Base-by-base conservation (phyloP, 2,113 vertebrate species). In the Chaetodon trifascialis region DNA sequence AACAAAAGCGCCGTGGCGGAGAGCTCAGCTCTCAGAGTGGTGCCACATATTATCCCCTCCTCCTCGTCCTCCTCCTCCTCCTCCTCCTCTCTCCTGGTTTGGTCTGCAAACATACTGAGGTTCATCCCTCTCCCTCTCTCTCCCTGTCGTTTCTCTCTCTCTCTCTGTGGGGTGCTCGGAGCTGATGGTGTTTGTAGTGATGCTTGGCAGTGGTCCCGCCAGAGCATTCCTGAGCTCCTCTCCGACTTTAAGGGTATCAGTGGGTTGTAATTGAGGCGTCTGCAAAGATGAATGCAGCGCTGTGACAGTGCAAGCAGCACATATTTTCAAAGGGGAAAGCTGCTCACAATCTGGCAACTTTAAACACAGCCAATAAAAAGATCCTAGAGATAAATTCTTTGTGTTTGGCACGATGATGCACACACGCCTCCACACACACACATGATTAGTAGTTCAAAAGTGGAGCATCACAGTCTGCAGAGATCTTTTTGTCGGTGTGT, bases 1-100 rank as follows among this genome's bases (percentile, higher is more conserved):
- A 92, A 94, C 92, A 95, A 94, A 94, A 90, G 91, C 80, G 87
- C 89, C 67, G 80, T 87, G 84, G 92, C 67, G 56, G 88, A 92
- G 91, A 82, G 81, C 84, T 90, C 80, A 73, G 88, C 88, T 89
- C 92, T 71, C 91, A 89, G 88, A 90, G 83, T 83, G 85, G 86
- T 92, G 91, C 90, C 90, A 91, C 88, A 93, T 91, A 92, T 86
- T 88, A 82, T 82, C 74, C 83, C 38, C 86, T 76, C 46, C 55
- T 82, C 47, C 51, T 78, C 74, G 30, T 15, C 54, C 25, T 34
- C 44, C 47, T 76, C 46, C 55, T 82, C 74, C 38, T 78, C 74
- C 38, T 15, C 59, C 30, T 36, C 46, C 47, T 65, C 62, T 82
- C 76, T 63, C 64, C 78, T 66, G 68, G 84, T 85, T 89, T 82